Base-by-base conservation (phyloP, 2,797 vertebrate genomes). In the Pseudochirops cupreus region DNA sequence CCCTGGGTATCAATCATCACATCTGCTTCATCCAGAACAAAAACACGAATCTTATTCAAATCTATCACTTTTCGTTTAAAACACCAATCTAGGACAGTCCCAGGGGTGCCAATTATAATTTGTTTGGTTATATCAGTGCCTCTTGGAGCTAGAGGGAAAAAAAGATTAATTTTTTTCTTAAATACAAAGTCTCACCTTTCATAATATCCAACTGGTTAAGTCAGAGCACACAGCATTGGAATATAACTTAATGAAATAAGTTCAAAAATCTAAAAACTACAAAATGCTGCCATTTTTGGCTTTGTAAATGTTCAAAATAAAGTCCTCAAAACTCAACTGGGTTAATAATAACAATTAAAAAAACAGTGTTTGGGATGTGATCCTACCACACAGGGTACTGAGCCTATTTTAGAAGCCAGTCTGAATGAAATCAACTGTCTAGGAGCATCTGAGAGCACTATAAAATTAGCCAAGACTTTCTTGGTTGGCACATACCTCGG, bases 11-110 rank as follows among this genome's bases (percentile, higher is more conserved):
- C 97, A 0, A 99, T 99, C 99, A 99, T 99, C 62, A 99, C 98
- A 82, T 99, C 99, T 0, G 99, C 99, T 92, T 99, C 99, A 1
- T 99, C 99, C 97, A 99, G 97, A 92, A 99, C 99, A 0, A 99
- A 99, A 31, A 99, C 93, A 7, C 4, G 56, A 91, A 99, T 98
- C 87, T 97, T 98, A 0, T 59, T 56, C 67, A 98, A 1, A 87
- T 99, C 97, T 1, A 99, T 18, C 10, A 98, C 5, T 12, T 92
- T 97, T 3, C 96, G 92, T 31, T 99, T 99, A 96, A 99, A 99
- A 95, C 98, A 99, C 99, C 99, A 99, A 93, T 99, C 99, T 55
- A 99, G 96, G 14, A 98, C 96, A 0, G 98, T 99, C 9, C 99
- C 99, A 0, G 99, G 99, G 0, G 99, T 99, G 14, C 99, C 99